These are phyloP conservation scores for Pogona vitticeps DNA, from an alignment of 2,113 vertebrate species.

Conservation along the genomic window DNA sequence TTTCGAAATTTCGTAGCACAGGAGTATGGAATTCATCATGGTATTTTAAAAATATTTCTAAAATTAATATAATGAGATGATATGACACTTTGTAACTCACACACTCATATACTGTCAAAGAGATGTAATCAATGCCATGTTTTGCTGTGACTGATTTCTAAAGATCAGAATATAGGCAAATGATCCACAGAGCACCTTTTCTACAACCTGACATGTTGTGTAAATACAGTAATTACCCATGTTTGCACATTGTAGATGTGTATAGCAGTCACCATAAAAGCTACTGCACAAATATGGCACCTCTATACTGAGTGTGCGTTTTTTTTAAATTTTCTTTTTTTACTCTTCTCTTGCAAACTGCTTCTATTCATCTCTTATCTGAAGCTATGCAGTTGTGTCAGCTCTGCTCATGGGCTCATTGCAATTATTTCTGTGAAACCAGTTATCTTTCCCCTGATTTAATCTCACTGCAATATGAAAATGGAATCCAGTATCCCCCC, in stretches of 20 bases:
- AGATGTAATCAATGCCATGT: background rate
- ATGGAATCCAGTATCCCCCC: background rate
- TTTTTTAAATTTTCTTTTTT: background rate
- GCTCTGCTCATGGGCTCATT: background rate
- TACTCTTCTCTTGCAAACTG: background rate
- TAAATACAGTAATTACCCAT: no score
- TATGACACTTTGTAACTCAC: background rate
- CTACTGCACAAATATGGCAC: background rate
- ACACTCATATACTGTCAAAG: background rate
- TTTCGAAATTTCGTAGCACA: no score
- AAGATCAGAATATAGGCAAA: background rate
- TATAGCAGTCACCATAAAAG: background rate
- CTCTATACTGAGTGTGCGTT: background rate
- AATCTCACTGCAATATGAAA: background rate
- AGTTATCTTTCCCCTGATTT: rapidly evolving
- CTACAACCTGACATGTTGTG: background rate
- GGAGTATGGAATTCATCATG: no score
- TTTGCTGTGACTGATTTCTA: background rate
- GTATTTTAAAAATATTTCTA: background rate
- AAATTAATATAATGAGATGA: background rate
- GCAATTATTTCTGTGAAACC: background rate
- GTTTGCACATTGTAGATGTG: background rate
- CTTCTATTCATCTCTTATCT: background rate
- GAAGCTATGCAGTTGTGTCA: background rate
- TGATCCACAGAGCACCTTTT: background rate